Conservation (phyloP, 2,888 invertebrate species). For the Amiota mariae region DNA sequence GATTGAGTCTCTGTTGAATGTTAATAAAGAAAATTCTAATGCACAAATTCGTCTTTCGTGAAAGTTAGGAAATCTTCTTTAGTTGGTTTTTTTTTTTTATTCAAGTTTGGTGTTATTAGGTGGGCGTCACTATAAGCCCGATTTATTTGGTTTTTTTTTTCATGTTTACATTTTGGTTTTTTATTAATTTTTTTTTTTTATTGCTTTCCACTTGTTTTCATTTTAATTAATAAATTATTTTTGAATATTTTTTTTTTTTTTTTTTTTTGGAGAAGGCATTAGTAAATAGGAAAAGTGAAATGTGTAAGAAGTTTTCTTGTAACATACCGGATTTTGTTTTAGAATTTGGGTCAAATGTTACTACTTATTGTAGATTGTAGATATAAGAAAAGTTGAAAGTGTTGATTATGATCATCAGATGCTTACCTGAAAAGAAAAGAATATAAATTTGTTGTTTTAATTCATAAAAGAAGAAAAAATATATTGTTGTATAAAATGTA, state of each 20-base stretch:
- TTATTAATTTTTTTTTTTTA: not conserved
- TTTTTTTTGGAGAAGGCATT: not conserved
- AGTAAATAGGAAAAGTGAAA: not conserved
- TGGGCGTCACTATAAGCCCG: not conserved
- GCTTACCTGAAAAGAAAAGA: slow-evolving; percentile 7
- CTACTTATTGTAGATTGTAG: too few species aligned
- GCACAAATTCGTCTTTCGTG: too few species aligned
- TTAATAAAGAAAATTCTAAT: too few species aligned
- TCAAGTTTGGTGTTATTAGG: not conserved
- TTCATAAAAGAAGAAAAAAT: too few species aligned
- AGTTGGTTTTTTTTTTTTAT: not conserved
- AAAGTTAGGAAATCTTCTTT: too few species aligned
- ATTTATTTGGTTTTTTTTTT: too few species aligned
- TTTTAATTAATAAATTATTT: slow-evolving; percentile 12
- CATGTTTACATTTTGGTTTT: not conserved
- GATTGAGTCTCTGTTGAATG: too few species aligned
- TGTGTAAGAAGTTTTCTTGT: too few species aligned
- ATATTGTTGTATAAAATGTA: not conserved
- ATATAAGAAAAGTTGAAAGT: not conserved
- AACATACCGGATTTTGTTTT: too few species aligned
- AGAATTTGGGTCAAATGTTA: too few species aligned
- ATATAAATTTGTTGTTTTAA: not conserved
- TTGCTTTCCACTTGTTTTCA: not conserved
- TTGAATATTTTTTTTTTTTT: not conserved
- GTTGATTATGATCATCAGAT: not conserved